Evolutionary conservation across 1,140 invertebrate genomes (phyloP).

Genomic region (Drosophila aff.): DNA sequence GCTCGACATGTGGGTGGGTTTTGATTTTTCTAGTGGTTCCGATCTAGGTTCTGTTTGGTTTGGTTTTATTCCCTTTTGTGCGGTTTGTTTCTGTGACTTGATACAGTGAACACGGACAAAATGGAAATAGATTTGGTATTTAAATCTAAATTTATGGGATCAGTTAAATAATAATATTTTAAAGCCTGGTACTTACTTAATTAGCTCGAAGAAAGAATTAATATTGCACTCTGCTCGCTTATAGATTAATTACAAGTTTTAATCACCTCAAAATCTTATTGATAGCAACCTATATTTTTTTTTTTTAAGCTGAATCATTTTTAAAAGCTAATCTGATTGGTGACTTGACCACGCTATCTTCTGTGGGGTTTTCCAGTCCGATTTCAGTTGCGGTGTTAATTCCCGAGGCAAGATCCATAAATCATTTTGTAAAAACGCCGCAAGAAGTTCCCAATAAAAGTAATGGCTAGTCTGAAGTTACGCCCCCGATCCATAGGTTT

Average conservation of each 20-base stretch:
- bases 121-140: background rate
- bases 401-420: conserved; percentile 30
- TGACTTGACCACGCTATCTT: conserved; percentile 16
- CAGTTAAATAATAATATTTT: background rate
- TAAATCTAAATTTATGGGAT: background rate
- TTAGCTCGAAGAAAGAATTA: background rate
- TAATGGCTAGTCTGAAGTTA: conserved; percentile 33
- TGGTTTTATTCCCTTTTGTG: conserved; percentile 24
- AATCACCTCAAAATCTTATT: background rate
- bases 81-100: conserved; percentile 33
- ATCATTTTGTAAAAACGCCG: conserved; percentile 44
- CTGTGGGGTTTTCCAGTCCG: conserved; percentile 8
- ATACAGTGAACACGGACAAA: conserved; percentile 19
- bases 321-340: conserved; percentile 9
- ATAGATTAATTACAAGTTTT: background rate
- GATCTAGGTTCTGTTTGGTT: conserved; percentile 34
- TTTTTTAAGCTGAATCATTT: conserved; percentile 6
- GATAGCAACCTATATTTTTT: conserved; percentile 5
- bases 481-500: conserved; percentile 40
- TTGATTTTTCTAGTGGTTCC: conserved; percentile 53
- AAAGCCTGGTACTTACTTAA: background rate
- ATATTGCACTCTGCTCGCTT: background rate
- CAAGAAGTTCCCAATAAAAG: conserved; percentile 43
- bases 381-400: conserved; percentile 14
- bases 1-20: conserved; percentile 38